Evolutionary conservation across 2,113 vertebrate genomes (phyloP), one percentile per base, ranked within the genome.

Genomic region (Platycercus adscitus): DNA sequence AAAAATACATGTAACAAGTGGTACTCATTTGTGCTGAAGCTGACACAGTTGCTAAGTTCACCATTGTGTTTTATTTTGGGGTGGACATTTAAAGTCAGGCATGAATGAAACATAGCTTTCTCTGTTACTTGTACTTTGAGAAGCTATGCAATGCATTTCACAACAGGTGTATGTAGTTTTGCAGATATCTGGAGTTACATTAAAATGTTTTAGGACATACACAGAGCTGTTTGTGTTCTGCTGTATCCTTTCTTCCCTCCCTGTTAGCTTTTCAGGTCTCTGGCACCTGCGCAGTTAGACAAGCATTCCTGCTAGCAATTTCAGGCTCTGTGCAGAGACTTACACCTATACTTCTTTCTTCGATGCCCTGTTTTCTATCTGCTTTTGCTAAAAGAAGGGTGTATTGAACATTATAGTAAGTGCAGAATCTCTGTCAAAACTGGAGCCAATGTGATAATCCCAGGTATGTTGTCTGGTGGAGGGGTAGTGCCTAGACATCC

Each of bases 41-140:
- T 56, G 2, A 20, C 23, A 7, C 24, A 23, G 11, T 44, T 68
- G 7, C 29, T 5, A 47, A 37, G 31, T n/a, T 80, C 14, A n/a
- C 18, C 8, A 16, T 28, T 1, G 1, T 24, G 2, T 25, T 58
- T 49, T 68, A n/a, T 76, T 61, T 91, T 86, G 23, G 17, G 11
- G 7, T 46, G 26, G 55, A 49, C 4, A 1, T 0, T 79, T 41
- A 43, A 63, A 43, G 66, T 25, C 1, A 0, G 12, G 6, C 19
- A 33, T 39, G 28, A 71, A 20, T 49, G 31, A 47, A 61, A 41
- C 7, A 3, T 3, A 2, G 7, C 11, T 60, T 68, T 86, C 8
- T 56, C 24, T 76, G 6, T 33, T 4, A 1, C 25, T 77, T 1
- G 2, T 43, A 4, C n/a, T 68, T 84, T 37, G 33, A 73, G 33